Percentiles rank a stretch among this genome's conserved stretches.
phyloP scores from a whole-genome alignment of 2,888 invertebrate species.

The Torymus aiolomorphi region DNA sequence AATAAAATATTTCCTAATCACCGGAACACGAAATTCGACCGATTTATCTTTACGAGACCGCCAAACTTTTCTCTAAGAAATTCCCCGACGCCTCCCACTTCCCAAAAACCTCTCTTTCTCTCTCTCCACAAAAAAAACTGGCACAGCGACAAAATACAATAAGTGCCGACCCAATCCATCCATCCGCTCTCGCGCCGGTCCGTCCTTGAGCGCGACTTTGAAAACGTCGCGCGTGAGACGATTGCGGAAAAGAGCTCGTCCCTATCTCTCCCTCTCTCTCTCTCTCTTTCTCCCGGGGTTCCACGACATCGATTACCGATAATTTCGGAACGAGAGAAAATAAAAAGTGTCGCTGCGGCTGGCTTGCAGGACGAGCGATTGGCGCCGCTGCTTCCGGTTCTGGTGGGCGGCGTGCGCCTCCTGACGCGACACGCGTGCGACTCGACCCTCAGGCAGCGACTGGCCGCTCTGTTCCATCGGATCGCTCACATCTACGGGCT shows the following conservation, averaged over 20 bases:
- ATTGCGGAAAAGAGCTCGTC: too few species aligned
- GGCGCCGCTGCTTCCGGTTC: slow-evolving; percentile 78
- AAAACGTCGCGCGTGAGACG: too few species aligned
- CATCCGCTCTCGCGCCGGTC: background rate
- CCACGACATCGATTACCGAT: slow-evolving; percentile 47
- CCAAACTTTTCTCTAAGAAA: slow-evolving; percentile 45
- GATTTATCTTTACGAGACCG: too few species aligned
- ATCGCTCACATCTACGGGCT: slow-evolving; percentile 77
- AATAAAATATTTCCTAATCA: too few species aligned
- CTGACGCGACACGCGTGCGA: slow-evolving; percentile 79
- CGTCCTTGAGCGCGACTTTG: too few species aligned
- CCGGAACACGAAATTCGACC: too few species aligned
- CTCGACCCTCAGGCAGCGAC: slow-evolving; percentile 77
- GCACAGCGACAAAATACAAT: too few species aligned
- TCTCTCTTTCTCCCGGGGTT: background rate
- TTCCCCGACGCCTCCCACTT: background rate
- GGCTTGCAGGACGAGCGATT: slow-evolving; percentile 76
- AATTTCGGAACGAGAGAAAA: slow-evolving; percentile 14
- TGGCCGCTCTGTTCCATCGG: slow-evolving; percentile 78
- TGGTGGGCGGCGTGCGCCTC: slow-evolving; percentile 78
- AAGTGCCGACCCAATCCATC: background rate
- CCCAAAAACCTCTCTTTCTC: too few species aligned
- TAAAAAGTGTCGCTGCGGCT: slow-evolving; percentile 53
- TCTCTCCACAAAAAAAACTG: too few species aligned
- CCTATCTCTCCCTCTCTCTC: too few species aligned